Evolutionary conservation across 2,113 vertebrate genomes (phyloP), one percentile per base, ranked within the genome.

Genomic region (Puntigrus tetrazona): DNA sequence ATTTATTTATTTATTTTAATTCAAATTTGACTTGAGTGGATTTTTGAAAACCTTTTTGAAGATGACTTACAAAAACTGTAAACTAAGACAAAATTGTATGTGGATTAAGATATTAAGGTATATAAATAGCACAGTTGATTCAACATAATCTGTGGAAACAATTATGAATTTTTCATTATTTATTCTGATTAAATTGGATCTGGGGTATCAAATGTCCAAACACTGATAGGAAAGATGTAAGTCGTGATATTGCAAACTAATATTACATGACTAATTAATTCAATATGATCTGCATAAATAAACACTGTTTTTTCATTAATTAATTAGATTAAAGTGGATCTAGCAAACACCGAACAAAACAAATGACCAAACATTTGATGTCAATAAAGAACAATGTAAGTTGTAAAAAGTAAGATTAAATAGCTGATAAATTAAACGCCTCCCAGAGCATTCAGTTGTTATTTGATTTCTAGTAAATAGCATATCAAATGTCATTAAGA

Each of bases 281-380:
- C 13, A 29, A 11, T 14, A 75, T 4, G 20, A 29, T 75, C 4
- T 50, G 14, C 14, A 27, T 1, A 69, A 69, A 36, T 67, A 22
- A 9, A 22, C 4, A 57, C n/a, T 57, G n/a, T 18, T 18, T 22
- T 10, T 36, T 65, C 29, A 67, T 20, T 36, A 36, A 67, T 34
- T 10, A 69, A 22, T 69, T 10, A 4, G 65, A 69, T 69, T n/a
- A n/a, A n/a, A n/a, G 1, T 36, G 8, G 31, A 69, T 38, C 20
- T 69, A 38, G 8, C 38, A 38, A n/a, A 70, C 36, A 70, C 1
- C n/a, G 8, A 38, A 34, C 31, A 38, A 4, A 69, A 22, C 18
- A 69, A 69, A 67, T 67, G 8, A 69, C 65, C 65, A 69, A 36
- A n/a, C 20, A 38, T 70, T n/a, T 70, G 34, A n/a, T 70, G 34